phyloP scores from a whole-genome alignment of 2,797 vertebrate species.

The Melanotaenia trifasciata region DNA sequence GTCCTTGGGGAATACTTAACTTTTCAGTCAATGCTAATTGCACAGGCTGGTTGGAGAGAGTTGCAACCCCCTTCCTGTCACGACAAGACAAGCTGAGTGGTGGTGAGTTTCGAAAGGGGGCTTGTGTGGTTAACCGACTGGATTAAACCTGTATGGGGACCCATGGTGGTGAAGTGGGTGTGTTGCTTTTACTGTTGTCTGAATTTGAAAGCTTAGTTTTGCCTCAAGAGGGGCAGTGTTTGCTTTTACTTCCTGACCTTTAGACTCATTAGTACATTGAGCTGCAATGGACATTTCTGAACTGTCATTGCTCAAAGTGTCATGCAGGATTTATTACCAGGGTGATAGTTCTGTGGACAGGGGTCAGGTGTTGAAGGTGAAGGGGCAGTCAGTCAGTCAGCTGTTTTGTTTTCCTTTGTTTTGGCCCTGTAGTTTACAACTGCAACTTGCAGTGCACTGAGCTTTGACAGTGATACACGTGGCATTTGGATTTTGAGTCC shows the following conservation, averaged over 20 bases:
- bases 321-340: not conserved
- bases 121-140: slow-evolving; percentile 33
- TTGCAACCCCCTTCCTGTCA: slow-evolving; percentile 52
- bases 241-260: slow-evolving; percentile 7
- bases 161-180: not conserved
- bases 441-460: not conserved
- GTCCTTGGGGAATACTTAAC: slow-evolving; percentile 64
- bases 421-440: not conserved
- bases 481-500: slow-evolving; percentile 21
- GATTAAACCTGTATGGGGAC: slow-evolving; percentile 28
- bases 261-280: not conserved
- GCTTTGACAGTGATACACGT: slow-evolving; percentile 12
- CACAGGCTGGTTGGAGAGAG: slow-evolving; percentile 40
- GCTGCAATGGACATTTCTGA: slow-evolving; percentile 1
- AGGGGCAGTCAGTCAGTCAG: slow-evolving; percentile 6
- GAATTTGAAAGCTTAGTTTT: slow-evolving; percentile 1
- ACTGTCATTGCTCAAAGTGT: slow-evolving; percentile 8
- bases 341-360: not conserved
- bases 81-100: slow-evolving; percentile 40
- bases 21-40: slow-evolving; percentile 62
- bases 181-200: slow-evolving; percentile 1
- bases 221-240: not conserved
- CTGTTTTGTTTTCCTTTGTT: slow-evolving; percentile 12
- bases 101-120: slow-evolving; percentile 25
- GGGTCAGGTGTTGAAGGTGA: slow-evolving; percentile 22